Conservation (phyloP, 2,113 vertebrate species). For the Chiloscyllium plagiosum region DNA sequence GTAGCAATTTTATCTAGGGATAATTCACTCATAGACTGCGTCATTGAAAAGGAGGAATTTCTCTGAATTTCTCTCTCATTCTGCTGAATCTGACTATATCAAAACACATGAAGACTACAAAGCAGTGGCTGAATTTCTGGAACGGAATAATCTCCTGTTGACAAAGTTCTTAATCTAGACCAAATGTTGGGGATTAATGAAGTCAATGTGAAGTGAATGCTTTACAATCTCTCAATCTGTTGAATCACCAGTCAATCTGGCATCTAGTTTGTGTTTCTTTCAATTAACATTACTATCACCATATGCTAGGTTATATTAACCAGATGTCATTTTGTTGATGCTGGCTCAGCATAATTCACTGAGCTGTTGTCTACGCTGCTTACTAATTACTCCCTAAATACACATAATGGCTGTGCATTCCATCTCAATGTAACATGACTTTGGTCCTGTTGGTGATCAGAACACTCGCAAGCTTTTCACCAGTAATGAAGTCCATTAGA, state of each 20-base stretch:
- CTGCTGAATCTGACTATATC: not conserved
- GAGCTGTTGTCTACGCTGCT: not conserved
- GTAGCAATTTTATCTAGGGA: not conserved
- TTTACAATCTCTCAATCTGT: not conserved
- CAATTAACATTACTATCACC: not conserved
- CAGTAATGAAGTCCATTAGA: not conserved
- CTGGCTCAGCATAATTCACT: not conserved
- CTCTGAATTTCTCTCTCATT: not conserved
- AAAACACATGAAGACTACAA: not conserved
- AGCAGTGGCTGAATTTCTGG: not conserved
- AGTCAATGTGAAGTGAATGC: not conserved
- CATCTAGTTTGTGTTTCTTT: not conserved
- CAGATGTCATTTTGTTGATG: not conserved
- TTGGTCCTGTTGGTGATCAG: not conserved
- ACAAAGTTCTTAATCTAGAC: not conserved
- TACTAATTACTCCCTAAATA: not conserved
- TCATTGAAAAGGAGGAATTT: not conserved
- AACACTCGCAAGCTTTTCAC: not conserved
- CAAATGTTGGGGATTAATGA: not conserved
- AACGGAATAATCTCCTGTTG: not conserved
- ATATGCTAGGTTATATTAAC: not conserved
- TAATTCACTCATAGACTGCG: not conserved
- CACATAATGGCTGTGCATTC: not conserved
- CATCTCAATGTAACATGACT: not conserved
- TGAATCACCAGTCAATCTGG: not conserved